Conservation (phyloP, 2,113 vertebrate genomes). For the Elaphurus davidianus region DNA sequence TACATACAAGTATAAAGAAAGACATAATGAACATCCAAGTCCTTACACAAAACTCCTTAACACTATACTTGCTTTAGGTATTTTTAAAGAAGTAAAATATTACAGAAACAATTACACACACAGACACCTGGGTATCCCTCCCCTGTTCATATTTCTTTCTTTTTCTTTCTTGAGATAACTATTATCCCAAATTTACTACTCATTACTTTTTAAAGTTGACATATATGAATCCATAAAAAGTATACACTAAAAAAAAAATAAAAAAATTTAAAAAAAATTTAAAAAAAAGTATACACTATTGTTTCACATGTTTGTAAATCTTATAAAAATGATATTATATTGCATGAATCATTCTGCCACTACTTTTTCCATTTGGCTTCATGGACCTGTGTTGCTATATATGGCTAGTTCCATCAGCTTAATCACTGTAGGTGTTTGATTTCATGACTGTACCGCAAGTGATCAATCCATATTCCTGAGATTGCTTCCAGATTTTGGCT, state of each 20-base stretch:
- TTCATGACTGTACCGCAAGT: neutral
- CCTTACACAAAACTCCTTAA: neutral
- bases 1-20: neutral
- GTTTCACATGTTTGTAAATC: neutral
- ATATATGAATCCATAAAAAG: neutral
- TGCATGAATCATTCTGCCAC: neutral
- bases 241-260: no score
- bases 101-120: neutral
- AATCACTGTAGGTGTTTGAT: neutral
- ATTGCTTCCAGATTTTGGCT: neutral
- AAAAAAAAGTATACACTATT: neutral
- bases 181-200: neutral
- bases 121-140: neutral
- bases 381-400: neutral
- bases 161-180: neutral
- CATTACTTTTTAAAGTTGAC: neutral
- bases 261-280: no score
- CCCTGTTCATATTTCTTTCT: neutral
- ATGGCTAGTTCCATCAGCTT: neutral
- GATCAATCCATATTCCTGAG: neutral
- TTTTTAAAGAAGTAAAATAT: conserved; percentile 14
- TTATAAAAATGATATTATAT: neutral
- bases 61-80: neutral
- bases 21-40: neutral
- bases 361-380: neutral